A percentile compares a stretch with the other conserved stretches of the same genome.
Evolutionary conservation across 2,888 invertebrate genomes (phyloP).

Genomic region (Andrena flavipes): DNA sequence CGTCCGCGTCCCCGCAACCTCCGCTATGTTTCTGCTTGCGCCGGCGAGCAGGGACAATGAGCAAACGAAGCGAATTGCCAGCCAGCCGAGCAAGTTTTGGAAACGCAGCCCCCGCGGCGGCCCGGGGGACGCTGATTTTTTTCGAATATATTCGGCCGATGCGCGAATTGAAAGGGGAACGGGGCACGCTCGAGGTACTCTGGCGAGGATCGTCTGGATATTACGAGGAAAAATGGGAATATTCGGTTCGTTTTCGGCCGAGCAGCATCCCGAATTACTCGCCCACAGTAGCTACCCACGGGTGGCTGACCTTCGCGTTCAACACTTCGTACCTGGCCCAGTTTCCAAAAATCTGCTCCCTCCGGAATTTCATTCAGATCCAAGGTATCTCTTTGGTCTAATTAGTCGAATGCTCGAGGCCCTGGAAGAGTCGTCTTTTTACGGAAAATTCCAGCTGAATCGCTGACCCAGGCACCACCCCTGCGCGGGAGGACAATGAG

Average conservation of each 20-base stretch:
- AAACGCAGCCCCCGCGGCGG: constrained; percentile 3
- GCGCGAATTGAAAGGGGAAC: constrained; percentile 48
- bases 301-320: background rate
- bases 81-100: background rate
- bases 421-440: too few relatives aligned
- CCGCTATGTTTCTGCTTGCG: background rate
- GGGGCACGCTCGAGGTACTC: constrained; percentile 39
- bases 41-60: background rate
- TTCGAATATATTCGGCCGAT: constrained; percentile 41
- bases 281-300: background rate
- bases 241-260: background rate
- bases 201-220: constrained; percentile 32
- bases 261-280: background rate
- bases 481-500: too few relatives aligned
- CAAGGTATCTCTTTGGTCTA: background rate
- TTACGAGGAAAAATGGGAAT: constrained; percentile 2
- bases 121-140: constrained; percentile 20
- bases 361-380: background rate
- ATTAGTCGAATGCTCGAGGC: too few relatives aligned
- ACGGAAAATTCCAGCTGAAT: too few relatives aligned
- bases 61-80: constrained; percentile 1
- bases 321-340: background rate
- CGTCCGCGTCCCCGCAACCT: too few relatives aligned
- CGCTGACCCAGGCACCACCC: too few relatives aligned
- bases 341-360: background rate